Base-by-base conservation (phyloP, 2,888 invertebrate genomes). In the Torymus tubicola region DNA sequence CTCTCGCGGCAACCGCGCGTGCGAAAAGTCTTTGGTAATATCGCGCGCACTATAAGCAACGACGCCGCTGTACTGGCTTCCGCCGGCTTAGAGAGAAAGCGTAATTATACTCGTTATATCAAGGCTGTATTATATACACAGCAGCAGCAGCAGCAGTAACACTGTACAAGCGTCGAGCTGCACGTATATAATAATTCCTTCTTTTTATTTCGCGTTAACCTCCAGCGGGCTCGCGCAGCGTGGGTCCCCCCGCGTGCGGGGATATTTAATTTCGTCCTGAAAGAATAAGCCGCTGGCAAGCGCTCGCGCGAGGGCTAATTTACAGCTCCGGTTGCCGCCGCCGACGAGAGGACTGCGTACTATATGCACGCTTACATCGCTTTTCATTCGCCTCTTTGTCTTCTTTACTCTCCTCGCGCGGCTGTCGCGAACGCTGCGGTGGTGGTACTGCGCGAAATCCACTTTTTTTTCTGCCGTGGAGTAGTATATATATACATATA, bases 221-320 rank as follows among this genome's bases (percentile, higher is more conserved):
- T 74, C 73, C 78, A 64, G 21, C 71, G 82, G 85, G n/a, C n/a
- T n/a, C 84, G 84, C 89, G 75, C 89, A 89, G 89, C 89, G 87
- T 89, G 89, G 87, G 87, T 88, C 86, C 88, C 80, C 21, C 1
- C 2, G 2, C 21, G 21, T 2, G 72, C 55, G 65, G 70, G 65
- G 74, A 87, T 89, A 89, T 89, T 90, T 89, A 89, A 89, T 89
- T 89, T 86, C 87, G 78, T 80, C 74, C 81, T 86, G 80, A 74
- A 82, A 82, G 80, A 82, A 80, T 77, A 82, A 77, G 80, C 81
- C 74, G 42, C 42, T 42, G 42, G 42, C 42, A 42, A 42, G 42
- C 42, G 42, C 42, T 2, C 31, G 42, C 42, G 61, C 86, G 84
- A 87, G 85, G 83, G 86, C 84, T 88, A 89, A 90, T 90, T 90